Evolutionary conservation across 2,113 vertebrate genomes (phyloP).

Genomic region (Saguinus midas): DNA sequence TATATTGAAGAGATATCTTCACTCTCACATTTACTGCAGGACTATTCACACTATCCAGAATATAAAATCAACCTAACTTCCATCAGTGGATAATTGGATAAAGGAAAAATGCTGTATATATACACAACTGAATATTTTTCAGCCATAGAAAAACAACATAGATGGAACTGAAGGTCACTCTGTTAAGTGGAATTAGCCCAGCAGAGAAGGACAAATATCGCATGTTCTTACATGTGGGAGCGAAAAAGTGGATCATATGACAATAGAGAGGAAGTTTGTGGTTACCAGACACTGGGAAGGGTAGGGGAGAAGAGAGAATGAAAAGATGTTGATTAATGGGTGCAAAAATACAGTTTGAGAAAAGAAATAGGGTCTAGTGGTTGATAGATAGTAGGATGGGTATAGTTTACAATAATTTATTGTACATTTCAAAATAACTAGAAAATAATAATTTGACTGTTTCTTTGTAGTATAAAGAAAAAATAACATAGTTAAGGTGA

Average conservation of each 20-base stretch:
- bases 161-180: not conserved
- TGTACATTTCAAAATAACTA: not conserved
- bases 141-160: not conserved
- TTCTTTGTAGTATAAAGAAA: not conserved
- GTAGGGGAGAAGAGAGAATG: not conserved
- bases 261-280: not conserved
- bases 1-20: not conserved
- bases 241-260: not conserved
- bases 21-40: not conserved
- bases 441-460: not conserved
- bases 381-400: not conserved
- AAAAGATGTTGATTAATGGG: not conserved
- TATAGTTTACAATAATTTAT: not conserved
- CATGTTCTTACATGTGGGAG: not conserved
- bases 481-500: not conserved
- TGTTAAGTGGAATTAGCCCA: not conserved
- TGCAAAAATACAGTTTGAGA: not conserved
- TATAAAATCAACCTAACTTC: not conserved
- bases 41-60: not conserved
- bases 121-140: not conserved
- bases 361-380: not conserved
- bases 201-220: not conserved
- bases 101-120: not conserved
- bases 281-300: not conserved
- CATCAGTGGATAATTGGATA: not conserved